Evolutionary conservation across 2,113 vertebrate species (phyloP).

Genomic region (Austrofundulus limnaeus): DNA sequence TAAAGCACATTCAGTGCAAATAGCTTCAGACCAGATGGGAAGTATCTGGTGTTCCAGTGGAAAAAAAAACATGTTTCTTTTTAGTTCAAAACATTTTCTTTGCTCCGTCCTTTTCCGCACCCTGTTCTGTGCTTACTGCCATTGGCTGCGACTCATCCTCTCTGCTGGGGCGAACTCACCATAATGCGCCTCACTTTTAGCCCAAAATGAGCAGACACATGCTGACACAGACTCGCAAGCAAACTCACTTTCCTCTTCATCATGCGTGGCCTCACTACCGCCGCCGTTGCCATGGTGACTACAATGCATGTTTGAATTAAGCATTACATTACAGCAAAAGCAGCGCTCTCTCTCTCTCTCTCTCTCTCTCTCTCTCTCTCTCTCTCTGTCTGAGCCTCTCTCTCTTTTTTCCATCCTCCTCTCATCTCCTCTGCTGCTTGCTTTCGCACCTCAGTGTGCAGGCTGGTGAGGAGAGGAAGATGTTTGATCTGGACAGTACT

Average conservation of each 20-base stretch:
- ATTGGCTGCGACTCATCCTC: background rate
- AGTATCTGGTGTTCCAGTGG: constrained; percentile 1
- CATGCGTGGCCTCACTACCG: constrained; percentile 77
- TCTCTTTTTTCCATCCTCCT: constrained; percentile 46
- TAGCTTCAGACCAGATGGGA: constrained; percentile 16
- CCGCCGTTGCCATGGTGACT: constrained; percentile 83
- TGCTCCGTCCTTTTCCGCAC: constrained; percentile 1
- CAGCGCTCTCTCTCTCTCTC: constrained; percentile 64
- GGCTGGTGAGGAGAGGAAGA: constrained; percentile 60
- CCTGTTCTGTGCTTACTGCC: constrained; percentile 6
- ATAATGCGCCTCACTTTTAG: constrained; percentile 38
- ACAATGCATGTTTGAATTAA: constrained; percentile 83
- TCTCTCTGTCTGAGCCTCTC: constrained; percentile 50
- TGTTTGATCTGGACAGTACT: constrained; percentile 58
- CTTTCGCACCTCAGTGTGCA: constrained; percentile 59
- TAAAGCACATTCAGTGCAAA: constrained; percentile 4
- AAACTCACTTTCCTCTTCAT: constrained; percentile 70
- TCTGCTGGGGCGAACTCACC: constrained; percentile 35
- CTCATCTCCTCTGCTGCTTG: constrained; percentile 54
- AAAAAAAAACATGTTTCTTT: background rate
- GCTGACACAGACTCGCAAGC: constrained; percentile 36
- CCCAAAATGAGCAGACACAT: constrained; percentile 33
- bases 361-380: constrained; percentile 51
- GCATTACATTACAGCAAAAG: constrained; percentile 79
- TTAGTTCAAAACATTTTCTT: constrained; percentile 10